phyloP scores from a whole-genome alignment of 2,113 vertebrate genomes.

The Condylura cristata region DNA sequence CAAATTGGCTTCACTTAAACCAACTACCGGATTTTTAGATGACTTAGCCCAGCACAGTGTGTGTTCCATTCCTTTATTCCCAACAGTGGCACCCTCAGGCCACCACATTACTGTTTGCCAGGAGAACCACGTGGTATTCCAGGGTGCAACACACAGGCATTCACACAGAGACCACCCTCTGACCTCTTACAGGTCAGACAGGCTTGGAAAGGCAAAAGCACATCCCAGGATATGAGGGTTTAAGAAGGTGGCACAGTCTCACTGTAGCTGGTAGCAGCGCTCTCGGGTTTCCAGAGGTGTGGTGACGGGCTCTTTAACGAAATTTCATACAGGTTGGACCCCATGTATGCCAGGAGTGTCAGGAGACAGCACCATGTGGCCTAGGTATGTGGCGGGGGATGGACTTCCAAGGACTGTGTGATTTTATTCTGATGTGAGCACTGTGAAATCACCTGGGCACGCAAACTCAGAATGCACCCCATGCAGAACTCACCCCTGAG shows the following conservation, averaged over 20 bases:
- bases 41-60: background rate
- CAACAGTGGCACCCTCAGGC: background rate
- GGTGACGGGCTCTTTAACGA: too few species aligned
- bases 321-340: too few species aligned
- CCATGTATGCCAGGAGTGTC: too few species aligned
- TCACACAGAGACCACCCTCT: background rate
- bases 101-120: background rate
- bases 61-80: fast-evolving
- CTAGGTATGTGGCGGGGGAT: too few species aligned
- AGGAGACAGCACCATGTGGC: too few species aligned
- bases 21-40: background rate
- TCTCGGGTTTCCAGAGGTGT: background rate
- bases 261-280: too few species aligned
- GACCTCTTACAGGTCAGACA: background rate
- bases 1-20: background rate
- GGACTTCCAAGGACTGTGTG: too few species aligned
- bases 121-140: background rate
- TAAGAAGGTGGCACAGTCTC: background rate
- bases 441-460: too few species aligned
- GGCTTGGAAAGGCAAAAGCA: background rate
- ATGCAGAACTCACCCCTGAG: too few species aligned
- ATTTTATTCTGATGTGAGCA: too few species aligned
- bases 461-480: too few species aligned
- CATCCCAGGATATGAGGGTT: background rate
- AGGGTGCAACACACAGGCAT: background rate